phyloP scores from a whole-genome alignment of 1,140 invertebrate genomes.

The Bombus waltoni region DNA sequence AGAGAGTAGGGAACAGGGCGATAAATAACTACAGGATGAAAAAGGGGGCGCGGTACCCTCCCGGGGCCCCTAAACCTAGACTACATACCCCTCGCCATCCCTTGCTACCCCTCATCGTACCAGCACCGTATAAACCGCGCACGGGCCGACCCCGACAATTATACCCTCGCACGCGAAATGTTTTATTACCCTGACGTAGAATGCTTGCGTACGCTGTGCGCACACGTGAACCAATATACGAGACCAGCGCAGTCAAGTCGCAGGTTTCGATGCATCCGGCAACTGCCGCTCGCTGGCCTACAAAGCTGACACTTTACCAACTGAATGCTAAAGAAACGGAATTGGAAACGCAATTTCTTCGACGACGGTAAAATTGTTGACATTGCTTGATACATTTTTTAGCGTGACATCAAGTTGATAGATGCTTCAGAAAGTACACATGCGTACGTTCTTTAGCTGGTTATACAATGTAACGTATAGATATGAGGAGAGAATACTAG shows the following conservation, averaged over 20 bases:
- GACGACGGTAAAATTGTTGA: too few relatives aligned
- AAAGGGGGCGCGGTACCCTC: constrained; percentile 80
- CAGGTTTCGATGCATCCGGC: constrained; percentile 37
- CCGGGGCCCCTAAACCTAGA: constrained; percentile 80
- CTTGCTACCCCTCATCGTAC: constrained; percentile 53
- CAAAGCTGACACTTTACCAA: constrained; percentile 12
- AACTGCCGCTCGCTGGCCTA: constrained; percentile 20
- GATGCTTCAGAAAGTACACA: too few relatives aligned
- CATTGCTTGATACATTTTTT: background rate
- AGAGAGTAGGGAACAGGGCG: constrained; percentile 71
- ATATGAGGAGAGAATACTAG: too few relatives aligned
- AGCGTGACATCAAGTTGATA: background rate
- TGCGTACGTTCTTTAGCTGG: too few relatives aligned
- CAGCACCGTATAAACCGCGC: constrained; percentile 71
- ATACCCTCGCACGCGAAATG: constrained; percentile 80
- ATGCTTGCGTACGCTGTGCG: constrained; percentile 57
- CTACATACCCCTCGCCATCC: constrained; percentile 70
- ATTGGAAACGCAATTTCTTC: background rate
- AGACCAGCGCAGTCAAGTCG: background rate
- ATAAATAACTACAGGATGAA: constrained; percentile 82
- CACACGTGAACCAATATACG: background rate
- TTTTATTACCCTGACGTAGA: constrained; percentile 76
- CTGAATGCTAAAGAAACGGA: background rate
- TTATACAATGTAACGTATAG: too few relatives aligned
- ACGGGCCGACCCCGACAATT: constrained; percentile 78